Percentiles rank a stretch among this genome's conserved stretches.
These are phyloP conservation scores for fruit fly (Drosophila melanogaster) DNA, from an alignment of 1,140 invertebrate species.

Conservation along the genomic window DNA sequence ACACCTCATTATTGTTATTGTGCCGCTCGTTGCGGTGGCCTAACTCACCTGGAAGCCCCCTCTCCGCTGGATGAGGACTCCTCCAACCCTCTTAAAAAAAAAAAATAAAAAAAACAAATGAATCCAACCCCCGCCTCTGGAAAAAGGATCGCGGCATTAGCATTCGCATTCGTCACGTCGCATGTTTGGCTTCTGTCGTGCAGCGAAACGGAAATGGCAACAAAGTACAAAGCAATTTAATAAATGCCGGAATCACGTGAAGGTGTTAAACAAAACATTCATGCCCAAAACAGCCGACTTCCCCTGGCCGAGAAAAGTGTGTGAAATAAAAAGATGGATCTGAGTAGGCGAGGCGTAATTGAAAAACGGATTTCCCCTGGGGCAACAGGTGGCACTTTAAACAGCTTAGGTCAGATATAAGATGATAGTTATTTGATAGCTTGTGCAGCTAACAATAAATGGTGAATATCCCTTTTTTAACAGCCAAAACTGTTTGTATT, in stretches of 20 bases:
- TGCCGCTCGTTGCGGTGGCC: slow-evolving; percentile 28
- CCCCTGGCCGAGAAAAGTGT: slow-evolving; percentile 22
- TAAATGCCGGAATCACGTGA: slow-evolving; percentile 82
- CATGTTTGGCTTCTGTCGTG: slow-evolving; percentile 72
- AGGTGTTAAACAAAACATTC: slow-evolving; percentile 82
- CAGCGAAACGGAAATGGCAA: slow-evolving; percentile 76
- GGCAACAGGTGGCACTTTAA: slow-evolving; percentile 19
- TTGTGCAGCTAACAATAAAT: no score
- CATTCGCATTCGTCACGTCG: slow-evolving; percentile 74
- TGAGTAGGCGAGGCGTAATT: slow-evolving; percentile 31
- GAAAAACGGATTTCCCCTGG: slow-evolving; percentile 30
- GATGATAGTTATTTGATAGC: no score
- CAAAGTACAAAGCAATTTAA: slow-evolving; percentile 82
- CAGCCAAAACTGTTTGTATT: no score
- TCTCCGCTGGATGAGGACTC: background rate
- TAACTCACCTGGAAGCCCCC: background rate
- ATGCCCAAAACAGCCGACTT: slow-evolving; percentile 40
- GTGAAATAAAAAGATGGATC: slow-evolving; percentile 33
- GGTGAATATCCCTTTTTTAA: no score
- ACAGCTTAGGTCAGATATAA: no score
- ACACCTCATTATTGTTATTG: slow-evolving; percentile 73
- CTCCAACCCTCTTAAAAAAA: background rate
- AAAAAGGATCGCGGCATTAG: slow-evolving; percentile 1
- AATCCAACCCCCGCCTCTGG: background rate
- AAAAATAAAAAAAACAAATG: background rate